These are phyloP conservation scores for Gnathochromis pfefferi DNA, from an alignment of 2,113 vertebrate species.

Conservation along the genomic window DNA sequence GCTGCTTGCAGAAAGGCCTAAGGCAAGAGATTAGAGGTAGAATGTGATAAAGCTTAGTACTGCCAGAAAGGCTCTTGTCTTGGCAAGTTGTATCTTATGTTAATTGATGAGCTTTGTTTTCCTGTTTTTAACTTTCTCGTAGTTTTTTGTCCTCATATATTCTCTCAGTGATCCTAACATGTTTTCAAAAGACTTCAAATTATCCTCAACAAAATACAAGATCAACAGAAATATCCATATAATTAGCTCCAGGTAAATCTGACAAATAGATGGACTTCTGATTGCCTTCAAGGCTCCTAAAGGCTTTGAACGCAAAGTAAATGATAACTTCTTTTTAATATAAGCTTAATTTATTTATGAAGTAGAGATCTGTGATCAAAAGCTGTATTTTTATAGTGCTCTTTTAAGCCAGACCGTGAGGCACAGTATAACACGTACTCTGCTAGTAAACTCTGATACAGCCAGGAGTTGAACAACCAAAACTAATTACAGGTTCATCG, in stretches of 20 bases:
- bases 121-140: background rate
- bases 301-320: background rate
- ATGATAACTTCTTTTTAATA: background rate
- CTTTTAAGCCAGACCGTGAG: background rate
- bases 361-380: background rate
- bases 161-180: background rate
- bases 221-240: background rate
- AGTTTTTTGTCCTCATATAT: background rate
- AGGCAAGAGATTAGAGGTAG: conserved; percentile 45
- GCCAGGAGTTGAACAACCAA: background rate
- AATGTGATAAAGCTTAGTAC: conserved; percentile 15
- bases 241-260: background rate
- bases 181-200: background rate
- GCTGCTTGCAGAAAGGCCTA: conserved; percentile 22
- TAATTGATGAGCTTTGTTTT: conserved; percentile 24
- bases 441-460: background rate
- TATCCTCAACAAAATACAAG: background rate
- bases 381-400: background rate
- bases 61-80: background rate
- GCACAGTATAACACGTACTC: background rate
- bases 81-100: background rate
- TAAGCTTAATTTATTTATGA: background rate
- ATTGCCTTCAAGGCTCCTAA: background rate
- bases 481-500: background rate
- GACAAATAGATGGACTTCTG: background rate